Base-by-base conservation (phyloP, 2,797 vertebrate species). In the Protonibea diacanthus region DNA sequence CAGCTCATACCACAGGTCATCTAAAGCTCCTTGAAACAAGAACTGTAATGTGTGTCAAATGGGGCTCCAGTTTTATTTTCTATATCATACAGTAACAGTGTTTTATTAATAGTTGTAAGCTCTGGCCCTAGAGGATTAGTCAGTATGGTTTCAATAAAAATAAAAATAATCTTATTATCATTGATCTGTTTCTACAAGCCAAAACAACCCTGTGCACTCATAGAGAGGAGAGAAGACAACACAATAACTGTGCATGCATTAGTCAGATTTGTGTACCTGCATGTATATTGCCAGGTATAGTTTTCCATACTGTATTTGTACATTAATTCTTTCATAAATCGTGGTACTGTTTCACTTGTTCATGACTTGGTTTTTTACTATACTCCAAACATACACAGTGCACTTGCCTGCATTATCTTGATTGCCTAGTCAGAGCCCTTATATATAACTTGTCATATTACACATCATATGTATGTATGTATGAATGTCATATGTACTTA, bases 141-240 rank as follows among this genome's bases (percentile, higher is more conserved):
- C 65, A 66, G 40, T 45, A 66, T 61, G 59, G 66, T 76, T 83
- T 78, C 67, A 80, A 81, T 89, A 88, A 80, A 93, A 94, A 91
- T 90, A 86, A 21, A 73, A 86, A 93, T 94, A 95, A 94, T 91
- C 92, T 86, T 74, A 88, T 92, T 92, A 91, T 78, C 83, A 83
- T 81, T 73, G 82, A 91, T 92, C 91, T 94, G 95, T 94, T 94
- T 92, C 29, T 88, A 89, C 91, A 93, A 94, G 90, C 91, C 88
- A 88, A 83, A 77, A 81, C 81, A 91, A 91, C 87, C 83, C 91
- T 89, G 78, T 52, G 23, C 57, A 57, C 61, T 67, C 64, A 57
- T 29, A 55, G 11, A 62, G 52, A 20, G 4, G 25, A 71, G 40
- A 45, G 1, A 20, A 27, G 48, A 59, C 8, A 62, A 45, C 2